Evolutionary conservation across 2,888 invertebrate species (phyloP).

Genomic region (Drosophila neutralis): DNA sequence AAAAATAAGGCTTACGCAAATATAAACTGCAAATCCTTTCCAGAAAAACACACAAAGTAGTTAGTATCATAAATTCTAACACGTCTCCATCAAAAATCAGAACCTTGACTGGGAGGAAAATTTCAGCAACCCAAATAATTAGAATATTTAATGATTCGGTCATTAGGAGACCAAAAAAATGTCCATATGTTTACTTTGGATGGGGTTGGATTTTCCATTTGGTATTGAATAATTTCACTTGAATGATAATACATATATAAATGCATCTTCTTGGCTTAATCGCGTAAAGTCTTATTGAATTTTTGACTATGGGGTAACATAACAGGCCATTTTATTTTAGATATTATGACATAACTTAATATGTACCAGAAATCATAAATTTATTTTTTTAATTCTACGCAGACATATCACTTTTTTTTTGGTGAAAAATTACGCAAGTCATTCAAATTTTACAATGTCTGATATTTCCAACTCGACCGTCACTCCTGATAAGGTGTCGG

Average conservation of each 20-base stretch:
- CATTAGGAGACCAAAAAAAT: not conserved
- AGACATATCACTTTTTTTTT: not conserved
- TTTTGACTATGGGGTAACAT: not conserved
- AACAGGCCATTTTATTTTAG: slow-evolving; percentile 7
- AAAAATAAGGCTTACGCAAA: slow-evolving; percentile 12
- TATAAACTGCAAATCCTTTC: slow-evolving; percentile 24
- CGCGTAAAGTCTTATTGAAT: not conserved
- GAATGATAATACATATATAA: not conserved
- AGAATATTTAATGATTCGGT: not conserved
- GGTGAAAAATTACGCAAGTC: not conserved
- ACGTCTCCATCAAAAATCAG: not conserved
- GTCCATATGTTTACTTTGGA: not conserved
- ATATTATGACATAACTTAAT: not conserved
- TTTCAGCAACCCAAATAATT: not conserved
- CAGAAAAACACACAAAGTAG: slow-evolving; percentile 11
- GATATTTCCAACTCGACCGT: not conserved
- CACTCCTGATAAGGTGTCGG: not conserved
- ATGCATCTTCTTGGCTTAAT: not conserved
- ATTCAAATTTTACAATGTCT: not conserved
- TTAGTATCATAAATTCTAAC: slow-evolving; percentile 3
- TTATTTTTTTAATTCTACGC: not conserved
- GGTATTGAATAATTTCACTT: not conserved
- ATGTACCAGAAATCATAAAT: not conserved
- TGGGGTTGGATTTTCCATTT: not conserved
- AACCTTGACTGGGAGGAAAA: not conserved